phyloP scores from a whole-genome alignment of 2,888 invertebrate species.

The Tortrix viridana region DNA sequence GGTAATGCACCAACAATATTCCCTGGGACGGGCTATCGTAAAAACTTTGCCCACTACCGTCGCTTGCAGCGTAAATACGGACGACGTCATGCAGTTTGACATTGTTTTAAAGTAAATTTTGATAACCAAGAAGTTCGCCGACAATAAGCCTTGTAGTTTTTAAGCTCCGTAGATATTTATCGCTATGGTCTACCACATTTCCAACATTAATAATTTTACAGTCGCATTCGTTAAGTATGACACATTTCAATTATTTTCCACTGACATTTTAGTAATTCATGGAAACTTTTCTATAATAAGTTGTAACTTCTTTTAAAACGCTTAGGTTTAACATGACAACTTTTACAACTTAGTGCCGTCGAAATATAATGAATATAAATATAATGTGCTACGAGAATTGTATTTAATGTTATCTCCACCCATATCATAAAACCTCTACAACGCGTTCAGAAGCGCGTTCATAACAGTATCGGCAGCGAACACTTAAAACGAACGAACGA shows the following conservation, averaged over 20 bases:
- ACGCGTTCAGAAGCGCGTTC: no score
- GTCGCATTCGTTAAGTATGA: neutral
- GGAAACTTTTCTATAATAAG: neutral
- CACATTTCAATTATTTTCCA: neutral
- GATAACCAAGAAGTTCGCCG: constrained; percentile 71
- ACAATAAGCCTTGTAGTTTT: constrained; percentile 33
- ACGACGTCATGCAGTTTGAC: constrained; percentile 67
- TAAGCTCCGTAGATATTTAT: constrained; percentile 15
- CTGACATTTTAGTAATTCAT: neutral
- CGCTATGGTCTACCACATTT: neutral
- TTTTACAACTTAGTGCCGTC: no score
- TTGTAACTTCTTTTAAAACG: no score
- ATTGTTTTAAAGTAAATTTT: constrained; percentile 77
- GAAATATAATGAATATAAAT: no score
- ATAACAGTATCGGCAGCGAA: no score
- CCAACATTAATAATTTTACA: neutral
- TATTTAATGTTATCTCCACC: no score
- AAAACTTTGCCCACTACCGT: constrained; percentile 74
- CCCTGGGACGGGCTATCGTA: constrained; percentile 69
- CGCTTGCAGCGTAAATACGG: constrained; percentile 57
- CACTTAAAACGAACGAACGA: no score
- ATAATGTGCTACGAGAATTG: no score
- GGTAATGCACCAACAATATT: constrained; percentile 80
- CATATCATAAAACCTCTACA: no score
- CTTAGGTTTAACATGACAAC: no score